Evolutionary conservation across 2,797 vertebrate species (phyloP), one percentile per base, ranked within the genome.

Genomic region (Xerus rutilus): DNA sequence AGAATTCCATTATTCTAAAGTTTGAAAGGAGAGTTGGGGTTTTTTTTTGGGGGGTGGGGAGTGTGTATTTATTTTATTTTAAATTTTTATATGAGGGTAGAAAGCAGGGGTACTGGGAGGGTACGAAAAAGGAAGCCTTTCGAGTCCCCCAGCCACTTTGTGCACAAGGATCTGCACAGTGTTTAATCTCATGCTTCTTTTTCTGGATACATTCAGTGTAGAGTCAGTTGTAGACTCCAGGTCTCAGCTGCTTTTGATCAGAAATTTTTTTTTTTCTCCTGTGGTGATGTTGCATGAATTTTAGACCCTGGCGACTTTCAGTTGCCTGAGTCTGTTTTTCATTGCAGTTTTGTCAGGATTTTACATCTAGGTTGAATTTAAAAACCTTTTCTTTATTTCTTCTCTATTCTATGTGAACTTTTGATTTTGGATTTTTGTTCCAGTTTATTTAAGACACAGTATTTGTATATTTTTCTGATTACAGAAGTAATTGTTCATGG

Each of bases 181-280:
- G 76, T 79, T 59, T 43, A 54, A 67, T 91, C 49, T 95, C n/a
- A 2, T 18, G 65, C 69, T 54, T 30, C 81, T 91, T 86, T 89
- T 67, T 72, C 73, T 59, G 88, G 62, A 43, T 81, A 23, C 43
- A 25, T 45, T 94, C 83, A 70, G 47, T 69, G 74, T 39, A 91
- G 87, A 81, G 74, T 89, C 85, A 90, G 23, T 89, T 30, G 92
- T 94, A 93, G 96, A 95, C 97, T 97, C 85, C 92, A 95, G 91
- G 93, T 98, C 95, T 97, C 95, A 12, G 35, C 94, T 97, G 94
- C 97, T 97, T 98, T 93, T 17, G 67, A 97, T 97, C 96, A 97
- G 93, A 95, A 81, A 57, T 65, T 86, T 88, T 84, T 69, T 84
- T 69, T 84, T 83, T 7, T 6, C 45, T 89, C 87, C 77, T 86